Percentiles rank a stretch among this genome's conserved stretches.
Conservation (phyloP, 2,113 vertebrate genomes). For the Crotalus helleri region DNA sequence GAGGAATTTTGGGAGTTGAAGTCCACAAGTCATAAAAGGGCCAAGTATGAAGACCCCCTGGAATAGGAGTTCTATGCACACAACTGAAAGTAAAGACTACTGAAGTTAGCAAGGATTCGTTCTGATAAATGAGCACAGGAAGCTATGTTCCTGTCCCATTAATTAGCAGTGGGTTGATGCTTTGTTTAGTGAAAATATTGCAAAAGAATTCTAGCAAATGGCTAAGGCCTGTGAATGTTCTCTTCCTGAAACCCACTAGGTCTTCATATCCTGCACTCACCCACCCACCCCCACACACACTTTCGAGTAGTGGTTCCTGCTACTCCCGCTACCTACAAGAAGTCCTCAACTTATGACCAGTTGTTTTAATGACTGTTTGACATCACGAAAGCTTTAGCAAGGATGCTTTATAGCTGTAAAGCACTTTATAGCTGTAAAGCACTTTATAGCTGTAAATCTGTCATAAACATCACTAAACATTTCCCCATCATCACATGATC, state of each 20-base stretch:
- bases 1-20: too few species aligned
- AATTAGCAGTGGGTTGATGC: neutral
- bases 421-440: too few species aligned
- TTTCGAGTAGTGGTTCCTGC: neutral
- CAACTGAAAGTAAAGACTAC: neutral
- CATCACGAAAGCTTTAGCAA: too few species aligned
- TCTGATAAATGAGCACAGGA: neutral
- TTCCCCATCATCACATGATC: too few species aligned
- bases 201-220: neutral
- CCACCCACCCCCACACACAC: rapidly evolving
- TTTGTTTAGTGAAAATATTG: neutral
- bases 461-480: too few species aligned
- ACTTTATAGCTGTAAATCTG: too few species aligned
- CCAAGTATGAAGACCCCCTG: too few species aligned
- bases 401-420: too few species aligned
- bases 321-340: neutral
- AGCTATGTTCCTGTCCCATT: neutral
- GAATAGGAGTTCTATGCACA: neutral
- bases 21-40: too few species aligned
- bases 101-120: neutral
- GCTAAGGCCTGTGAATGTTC: neutral
- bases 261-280: neutral
- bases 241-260: neutral
- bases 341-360: too few species aligned
- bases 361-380: too few species aligned